Percentiles rank a stretch among this genome's conserved stretches.
phyloP scores from a whole-genome alignment of 2,113 vertebrate genomes.

The Pipra filicauda region DNA sequence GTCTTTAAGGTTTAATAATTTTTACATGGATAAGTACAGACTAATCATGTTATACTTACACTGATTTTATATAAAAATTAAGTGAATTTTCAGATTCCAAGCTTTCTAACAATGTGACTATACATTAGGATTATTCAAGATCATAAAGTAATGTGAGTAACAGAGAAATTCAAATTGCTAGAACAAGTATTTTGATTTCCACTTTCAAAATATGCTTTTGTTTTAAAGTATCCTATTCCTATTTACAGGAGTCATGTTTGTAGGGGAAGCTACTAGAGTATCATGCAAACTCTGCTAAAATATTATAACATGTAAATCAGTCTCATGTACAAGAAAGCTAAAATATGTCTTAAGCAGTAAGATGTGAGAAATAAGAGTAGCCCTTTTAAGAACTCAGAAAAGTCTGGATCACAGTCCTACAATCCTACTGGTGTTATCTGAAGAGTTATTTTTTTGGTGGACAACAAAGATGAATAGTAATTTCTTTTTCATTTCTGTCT shows the following conservation, averaged over 20 bases:
- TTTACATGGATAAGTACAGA: background rate
- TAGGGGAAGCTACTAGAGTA: background rate
- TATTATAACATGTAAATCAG: background rate
- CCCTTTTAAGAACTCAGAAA: background rate
- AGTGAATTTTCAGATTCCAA: background rate
- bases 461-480: background rate
- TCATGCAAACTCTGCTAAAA: background rate
- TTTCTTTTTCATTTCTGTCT: background rate
- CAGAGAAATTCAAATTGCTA: background rate
- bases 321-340: background rate
- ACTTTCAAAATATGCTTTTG: background rate
- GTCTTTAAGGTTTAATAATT: background rate
- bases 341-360: fast-evolving
- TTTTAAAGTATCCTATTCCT: background rate
- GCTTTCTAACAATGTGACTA: background rate
- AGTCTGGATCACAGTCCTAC: background rate
- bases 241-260: background rate
- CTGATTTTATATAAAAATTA: background rate
- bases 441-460: background rate
- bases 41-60: background rate
- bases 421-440: background rate
- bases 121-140: background rate
- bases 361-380: background rate
- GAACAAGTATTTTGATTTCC: background rate
- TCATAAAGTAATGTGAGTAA: background rate